Percentiles rank a stretch among this genome's conserved stretches.
These are phyloP conservation scores for Novumbra hubbsi DNA, from an alignment of 2,797 vertebrate genomes.

Conservation along the genomic window DNA sequence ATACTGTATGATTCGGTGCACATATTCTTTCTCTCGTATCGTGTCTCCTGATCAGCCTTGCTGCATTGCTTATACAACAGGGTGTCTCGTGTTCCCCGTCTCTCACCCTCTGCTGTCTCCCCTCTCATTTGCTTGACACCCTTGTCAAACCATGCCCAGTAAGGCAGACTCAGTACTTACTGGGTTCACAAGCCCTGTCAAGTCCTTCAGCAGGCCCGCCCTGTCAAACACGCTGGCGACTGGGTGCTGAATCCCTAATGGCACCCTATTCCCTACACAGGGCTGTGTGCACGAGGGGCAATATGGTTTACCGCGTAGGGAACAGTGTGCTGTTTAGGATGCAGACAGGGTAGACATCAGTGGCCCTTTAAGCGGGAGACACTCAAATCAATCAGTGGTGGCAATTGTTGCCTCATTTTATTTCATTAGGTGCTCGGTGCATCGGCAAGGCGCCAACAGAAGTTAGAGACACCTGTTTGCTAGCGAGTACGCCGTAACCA, in stretches of 20 bases:
- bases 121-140: constrained; percentile 65
- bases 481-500: constrained; percentile 34
- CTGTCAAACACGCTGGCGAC: constrained; percentile 42
- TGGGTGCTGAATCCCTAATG: background rate
- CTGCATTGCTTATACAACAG: constrained; percentile 38
- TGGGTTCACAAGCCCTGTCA: constrained; percentile 61
- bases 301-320: background rate
- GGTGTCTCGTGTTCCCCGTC: constrained; percentile 33
- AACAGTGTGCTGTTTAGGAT: background rate
- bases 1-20: constrained; percentile 26
- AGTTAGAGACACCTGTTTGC: constrained; percentile 63
- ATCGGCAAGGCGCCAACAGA: constrained; percentile 52
- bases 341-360: constrained; percentile 39
- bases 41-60: constrained; percentile 35
- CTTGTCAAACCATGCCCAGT: constrained; percentile 57
- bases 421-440: constrained; percentile 58
- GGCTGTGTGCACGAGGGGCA: background rate
- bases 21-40: constrained; percentile 19
- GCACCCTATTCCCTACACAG: background rate
- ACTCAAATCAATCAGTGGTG: constrained; percentile 56
- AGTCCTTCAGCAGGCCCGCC: constrained; percentile 46
- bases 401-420: constrained; percentile 68
- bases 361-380: constrained; percentile 55
- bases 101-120: constrained; percentile 38
- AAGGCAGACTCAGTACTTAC: constrained; percentile 53